A percentile compares a stretch with the other conserved stretches of the same genome.
Evolutionary conservation across 1,140 invertebrate genomes (phyloP).

Genomic region (Camponotus vicinus): DNA sequence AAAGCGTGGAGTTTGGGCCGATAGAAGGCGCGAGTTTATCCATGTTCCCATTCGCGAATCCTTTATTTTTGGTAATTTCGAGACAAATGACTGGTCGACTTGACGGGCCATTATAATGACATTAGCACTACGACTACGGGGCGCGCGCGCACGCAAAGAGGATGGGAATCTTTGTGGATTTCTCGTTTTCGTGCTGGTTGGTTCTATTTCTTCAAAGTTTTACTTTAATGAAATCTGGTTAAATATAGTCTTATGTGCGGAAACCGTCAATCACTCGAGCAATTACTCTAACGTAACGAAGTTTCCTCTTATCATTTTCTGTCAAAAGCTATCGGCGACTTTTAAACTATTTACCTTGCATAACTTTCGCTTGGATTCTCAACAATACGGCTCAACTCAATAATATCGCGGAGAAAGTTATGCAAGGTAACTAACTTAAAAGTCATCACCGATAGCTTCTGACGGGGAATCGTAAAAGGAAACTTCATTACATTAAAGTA

Average conservation of each 20-base stretch:
- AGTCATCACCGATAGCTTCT: background rate
- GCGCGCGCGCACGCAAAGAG: background rate
- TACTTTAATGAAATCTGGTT: background rate
- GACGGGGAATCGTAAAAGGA: constrained; percentile 24
- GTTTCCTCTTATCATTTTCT: constrained; percentile 28
- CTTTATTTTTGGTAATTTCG: constrained; percentile 74
- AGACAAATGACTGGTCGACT: constrained; percentile 71
- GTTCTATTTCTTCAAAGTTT: constrained; percentile 25
- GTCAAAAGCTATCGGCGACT: background rate
- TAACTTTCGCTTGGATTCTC: background rate
- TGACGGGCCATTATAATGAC: constrained; percentile 76
- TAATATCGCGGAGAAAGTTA: constrained; percentile 12
- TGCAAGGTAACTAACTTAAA: constrained; percentile 1
- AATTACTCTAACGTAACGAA: constrained; percentile 13
- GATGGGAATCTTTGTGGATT: constrained; percentile 36
- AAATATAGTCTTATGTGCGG: background rate
- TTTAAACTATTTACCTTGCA: background rate
- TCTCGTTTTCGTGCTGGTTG: constrained; percentile 50
- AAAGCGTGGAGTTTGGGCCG: constrained; percentile 43
- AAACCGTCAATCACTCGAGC: background rate
- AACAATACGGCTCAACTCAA: background rate
- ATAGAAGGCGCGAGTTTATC: constrained; percentile 31
- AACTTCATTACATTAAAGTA: constrained; percentile 25
- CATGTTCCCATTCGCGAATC: constrained; percentile 33
- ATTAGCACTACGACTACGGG: constrained; percentile 70